Evolutionary conservation across 2,797 vertebrate species (phyloP), one percentile per base, ranked within the genome.

Genomic region (Crossoptilon crossoptilon): DNA sequence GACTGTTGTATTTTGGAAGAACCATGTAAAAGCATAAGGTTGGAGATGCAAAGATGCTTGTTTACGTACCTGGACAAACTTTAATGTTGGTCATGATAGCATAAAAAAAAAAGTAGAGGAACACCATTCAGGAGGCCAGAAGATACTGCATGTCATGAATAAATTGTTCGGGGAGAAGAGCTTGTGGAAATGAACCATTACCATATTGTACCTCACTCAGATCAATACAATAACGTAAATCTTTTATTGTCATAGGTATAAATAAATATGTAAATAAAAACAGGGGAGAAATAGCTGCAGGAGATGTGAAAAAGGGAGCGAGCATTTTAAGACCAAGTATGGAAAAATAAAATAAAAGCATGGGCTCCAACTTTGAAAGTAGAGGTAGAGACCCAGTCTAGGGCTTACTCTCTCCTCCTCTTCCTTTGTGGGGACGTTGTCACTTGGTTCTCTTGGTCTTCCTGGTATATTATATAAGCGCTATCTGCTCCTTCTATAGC

Each of bases 401-500:
- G 31, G 26, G 18, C 26, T 84, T 27, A 0, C 1, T 70, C 24
- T 37, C 5, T 29, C 35, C 46, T 49, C 21, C 4, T 53, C 13
- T 5, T 84, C 23, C 37, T 33, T 43, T 49, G 62, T 55, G 62
- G 39, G 39, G 11, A n/a, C 4, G 2, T 35, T 21, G 10, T 68
- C 22, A 31, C 4, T 6, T 72, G 19, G 6, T 56, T 23, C 19
- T 53, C 27, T 35, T 56, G 43, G 6, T 60, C 24, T 77, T 22
- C 16, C 53, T 64, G 43, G 21, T 29, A 46, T 21, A 3, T 31
- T 21, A 14, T 9, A 7, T 0, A 0, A 6, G 16, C 16, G 3
- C 11, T 58, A 35, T 58, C 51, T 59, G 4, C 8, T 80, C 3
- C 18, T 75, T 56, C 59, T 46, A 14, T 2, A 69, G 58, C 17